phyloP scores from a whole-genome alignment of 2,797 vertebrate genomes.

The Ptychadena robeensis region DNA sequence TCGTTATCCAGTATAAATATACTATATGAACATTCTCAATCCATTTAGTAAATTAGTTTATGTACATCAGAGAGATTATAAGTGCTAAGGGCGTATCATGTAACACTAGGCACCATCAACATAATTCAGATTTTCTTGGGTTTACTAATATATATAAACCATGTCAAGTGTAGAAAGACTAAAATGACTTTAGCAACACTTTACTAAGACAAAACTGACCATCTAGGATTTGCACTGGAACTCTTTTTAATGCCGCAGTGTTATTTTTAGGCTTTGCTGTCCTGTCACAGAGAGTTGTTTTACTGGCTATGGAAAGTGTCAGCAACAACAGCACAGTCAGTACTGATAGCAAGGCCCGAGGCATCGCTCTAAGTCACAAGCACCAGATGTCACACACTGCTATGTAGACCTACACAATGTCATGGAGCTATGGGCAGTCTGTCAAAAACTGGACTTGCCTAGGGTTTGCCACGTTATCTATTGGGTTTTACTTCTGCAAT shows the following conservation, averaged over 20 bases:
- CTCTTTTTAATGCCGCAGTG: not conserved
- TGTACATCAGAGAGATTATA: not conserved
- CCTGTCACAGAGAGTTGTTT: slow-evolving; percentile 52
- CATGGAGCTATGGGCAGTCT: slow-evolving; percentile 32
- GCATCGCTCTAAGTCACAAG: slow-evolving; percentile 8
- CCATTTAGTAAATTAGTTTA: no score
- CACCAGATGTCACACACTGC: slow-evolving; percentile 38
- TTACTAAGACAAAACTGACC: not conserved
- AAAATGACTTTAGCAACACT: not conserved
- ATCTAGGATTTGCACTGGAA: slow-evolving; percentile 23
- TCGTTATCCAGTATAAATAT: no score
- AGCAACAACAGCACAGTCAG: slow-evolving; percentile 44
- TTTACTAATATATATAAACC: no score
- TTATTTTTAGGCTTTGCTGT: slow-evolving; percentile 53
- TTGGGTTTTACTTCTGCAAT: slow-evolving; percentile 8
- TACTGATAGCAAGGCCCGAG: not conserved
- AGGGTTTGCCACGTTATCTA: slow-evolving; percentile 21
- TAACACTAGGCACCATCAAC: no score
- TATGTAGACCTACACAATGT: slow-evolving; percentile 44
- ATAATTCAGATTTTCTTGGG: no score
- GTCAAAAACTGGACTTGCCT: slow-evolving; percentile 38
- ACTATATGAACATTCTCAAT: no score
- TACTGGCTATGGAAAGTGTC: slow-evolving; percentile 52
- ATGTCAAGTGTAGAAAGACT: not conserved
- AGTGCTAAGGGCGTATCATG: no score